phyloP scores from a whole-genome alignment of 2,797 vertebrate species.

The Poeciliopsis gracilis region DNA sequence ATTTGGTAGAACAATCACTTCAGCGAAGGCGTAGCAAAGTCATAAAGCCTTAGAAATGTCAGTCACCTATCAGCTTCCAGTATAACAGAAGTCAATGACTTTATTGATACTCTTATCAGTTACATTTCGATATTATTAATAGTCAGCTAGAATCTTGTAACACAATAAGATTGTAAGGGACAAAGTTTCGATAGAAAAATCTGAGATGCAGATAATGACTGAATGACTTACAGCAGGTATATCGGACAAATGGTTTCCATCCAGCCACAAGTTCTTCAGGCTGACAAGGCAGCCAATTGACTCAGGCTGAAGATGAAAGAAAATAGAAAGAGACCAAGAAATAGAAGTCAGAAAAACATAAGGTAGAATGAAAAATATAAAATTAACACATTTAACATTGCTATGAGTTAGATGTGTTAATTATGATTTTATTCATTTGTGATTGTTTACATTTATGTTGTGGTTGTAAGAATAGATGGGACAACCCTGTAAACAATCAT shows the following conservation, averaged over 20 bases:
- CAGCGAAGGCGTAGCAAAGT: not conserved
- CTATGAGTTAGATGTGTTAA: not conserved
- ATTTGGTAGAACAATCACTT: not conserved
- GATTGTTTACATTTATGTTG: not conserved
- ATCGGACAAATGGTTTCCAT: slow-evolving; percentile 94
- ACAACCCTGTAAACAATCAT: not conserved
- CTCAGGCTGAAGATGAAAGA: slow-evolving; percentile 83
- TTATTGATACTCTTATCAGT: not conserved
- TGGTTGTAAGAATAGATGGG: too few species aligned
- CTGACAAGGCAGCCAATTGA: slow-evolving; percentile 94
- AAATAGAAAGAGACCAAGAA: slow-evolving; percentile 25
- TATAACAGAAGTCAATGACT: not conserved
- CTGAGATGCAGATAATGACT: slow-evolving; percentile 9
- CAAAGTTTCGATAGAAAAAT: not conserved
- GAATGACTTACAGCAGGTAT: slow-evolving; percentile 89
- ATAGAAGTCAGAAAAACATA: slow-evolving; percentile 1
- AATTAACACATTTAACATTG: too few species aligned
- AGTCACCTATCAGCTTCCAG: not conserved
- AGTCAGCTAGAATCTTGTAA: not conserved
- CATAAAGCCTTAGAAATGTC: not conserved
- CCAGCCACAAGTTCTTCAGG: slow-evolving; percentile 97
- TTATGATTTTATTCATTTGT: not conserved
- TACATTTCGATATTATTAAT: not conserved
- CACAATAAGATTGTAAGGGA: not conserved
- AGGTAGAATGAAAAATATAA: too few species aligned